Evolutionary conservation across 2,888 invertebrate genomes (phyloP), one percentile per base, ranked within the genome.

Genomic region (Acanthosepion pharaonis): DNA sequence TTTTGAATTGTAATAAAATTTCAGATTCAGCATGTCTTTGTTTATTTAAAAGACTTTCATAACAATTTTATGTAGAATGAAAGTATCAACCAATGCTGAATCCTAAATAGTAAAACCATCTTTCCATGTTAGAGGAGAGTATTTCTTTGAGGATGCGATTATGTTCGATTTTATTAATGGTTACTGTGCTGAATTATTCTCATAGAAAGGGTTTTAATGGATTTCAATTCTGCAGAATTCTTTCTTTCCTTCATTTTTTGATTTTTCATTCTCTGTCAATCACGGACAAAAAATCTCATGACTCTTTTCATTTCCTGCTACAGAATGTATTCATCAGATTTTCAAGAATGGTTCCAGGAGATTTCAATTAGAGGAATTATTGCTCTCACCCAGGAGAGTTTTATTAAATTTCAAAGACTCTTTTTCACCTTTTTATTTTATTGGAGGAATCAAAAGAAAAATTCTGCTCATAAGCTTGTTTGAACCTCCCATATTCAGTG

Each of bases 361-460:
- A 78, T 78, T 78, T 33, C n/a, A 78, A 78, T 78, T 78, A 78
- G 78, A 78, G n/a, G n/a, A 78, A 78, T 78, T 78, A 33, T 78
- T 78, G 23, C n/a, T 78, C 33, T 78, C 33, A 78, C 78, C 78
- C 23, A 23, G 20, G 59, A 59, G 59, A 59, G 11, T 78, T 78
- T 78, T 78, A 4, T 33, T 78, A 78, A 33, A 28, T 78, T 78
- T 78, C 78, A 78, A 33, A 78, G 11, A 11, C 78, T n/a, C 18
- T n/a, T 78, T 8, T 78, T 78, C 78, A n/a, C 18, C n/a, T 78
- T 33, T 78, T 78, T 33, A 33, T 33, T 78, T 78, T 33, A 15
- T 78, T 78, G n/a, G n/a, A 78, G n/a, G n/a, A 78, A 78, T 78
- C 33, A 15, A 78, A 78, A 28, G 28, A 78, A 28, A 25, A 78